A percentile compares a stretch with the other conserved stretches of the same genome.
Conservation (phyloP, 2,113 vertebrate species). For the Fulmarus glacialis region DNA sequence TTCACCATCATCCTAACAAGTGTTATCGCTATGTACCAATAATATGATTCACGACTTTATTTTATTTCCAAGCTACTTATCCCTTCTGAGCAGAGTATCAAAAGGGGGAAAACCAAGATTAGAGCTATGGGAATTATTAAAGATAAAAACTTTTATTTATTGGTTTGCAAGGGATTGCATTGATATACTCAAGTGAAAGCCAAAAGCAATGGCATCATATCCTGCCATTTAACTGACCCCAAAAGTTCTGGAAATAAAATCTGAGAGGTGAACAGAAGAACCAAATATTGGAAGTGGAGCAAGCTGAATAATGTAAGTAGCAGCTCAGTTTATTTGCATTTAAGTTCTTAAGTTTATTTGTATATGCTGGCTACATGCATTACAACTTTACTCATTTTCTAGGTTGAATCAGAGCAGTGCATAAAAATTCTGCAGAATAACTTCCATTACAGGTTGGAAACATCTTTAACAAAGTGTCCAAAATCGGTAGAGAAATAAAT, state of each 20-base stretch:
- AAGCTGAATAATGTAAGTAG: background rate
- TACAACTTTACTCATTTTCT: background rate
- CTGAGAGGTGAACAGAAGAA: background rate
- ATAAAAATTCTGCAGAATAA: background rate
- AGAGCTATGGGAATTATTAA: background rate
- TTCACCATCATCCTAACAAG: background rate
- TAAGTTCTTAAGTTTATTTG: background rate
- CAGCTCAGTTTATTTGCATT: background rate
- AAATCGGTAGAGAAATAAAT: background rate
- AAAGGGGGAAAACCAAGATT: background rate
- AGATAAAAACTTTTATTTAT: background rate
- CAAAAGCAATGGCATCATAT: background rate
- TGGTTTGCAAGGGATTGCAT: background rate
- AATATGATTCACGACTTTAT: background rate
- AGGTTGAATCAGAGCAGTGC: background rate
- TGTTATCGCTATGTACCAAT: accelerated
- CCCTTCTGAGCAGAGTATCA: background rate
- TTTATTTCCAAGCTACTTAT: background rate
- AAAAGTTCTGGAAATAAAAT: background rate
- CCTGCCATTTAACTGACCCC: background rate
- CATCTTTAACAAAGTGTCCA: background rate
- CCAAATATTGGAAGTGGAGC: background rate
- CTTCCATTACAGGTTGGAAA: background rate
- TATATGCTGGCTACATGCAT: background rate
- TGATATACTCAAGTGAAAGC: background rate